Evolutionary conservation across 2,888 invertebrate genomes (phyloP).

Genomic region (Subacronicta megacephala): DNA sequence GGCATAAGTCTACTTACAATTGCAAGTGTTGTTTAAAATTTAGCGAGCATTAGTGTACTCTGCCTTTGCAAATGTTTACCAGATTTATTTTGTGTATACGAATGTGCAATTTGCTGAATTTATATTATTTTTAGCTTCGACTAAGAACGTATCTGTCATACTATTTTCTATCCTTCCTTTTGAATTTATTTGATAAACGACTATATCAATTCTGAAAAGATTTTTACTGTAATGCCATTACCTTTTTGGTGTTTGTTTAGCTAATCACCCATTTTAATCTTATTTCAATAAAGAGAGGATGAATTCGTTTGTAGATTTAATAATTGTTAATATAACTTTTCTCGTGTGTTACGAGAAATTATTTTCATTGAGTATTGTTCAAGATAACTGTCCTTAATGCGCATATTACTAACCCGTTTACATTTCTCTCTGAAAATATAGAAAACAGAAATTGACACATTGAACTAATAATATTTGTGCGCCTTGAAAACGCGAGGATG

Average conservation of each 20-base stretch:
- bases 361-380: too few relatives aligned
- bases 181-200: too few relatives aligned
- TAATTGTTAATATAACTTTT: too few relatives aligned
- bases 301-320: too few relatives aligned
- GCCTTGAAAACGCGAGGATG: constrained; percentile 28
- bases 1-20: constrained; percentile 10
- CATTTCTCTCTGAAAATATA: neutral
- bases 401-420: neutral
- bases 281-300: too few relatives aligned
- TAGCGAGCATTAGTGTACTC: constrained; percentile 22
- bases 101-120: constrained; percentile 11
- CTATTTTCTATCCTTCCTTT: too few relatives aligned
- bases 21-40: constrained; percentile 11
- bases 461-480: constrained; percentile 29
- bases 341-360: too few relatives aligned
- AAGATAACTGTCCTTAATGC: neutral
- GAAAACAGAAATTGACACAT: constrained; percentile 19
- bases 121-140: constrained; percentile 28
- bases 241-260: neutral
- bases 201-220: too few relatives aligned
- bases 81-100: constrained; percentile 15
- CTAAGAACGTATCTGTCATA: constrained; percentile 6
- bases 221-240: too few relatives aligned
- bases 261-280: too few relatives aligned
- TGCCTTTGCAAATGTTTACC: constrained; percentile 31